Base-by-base conservation (phyloP, 1,140 invertebrate species). In the Trialeurodes vaporariorum region DNA sequence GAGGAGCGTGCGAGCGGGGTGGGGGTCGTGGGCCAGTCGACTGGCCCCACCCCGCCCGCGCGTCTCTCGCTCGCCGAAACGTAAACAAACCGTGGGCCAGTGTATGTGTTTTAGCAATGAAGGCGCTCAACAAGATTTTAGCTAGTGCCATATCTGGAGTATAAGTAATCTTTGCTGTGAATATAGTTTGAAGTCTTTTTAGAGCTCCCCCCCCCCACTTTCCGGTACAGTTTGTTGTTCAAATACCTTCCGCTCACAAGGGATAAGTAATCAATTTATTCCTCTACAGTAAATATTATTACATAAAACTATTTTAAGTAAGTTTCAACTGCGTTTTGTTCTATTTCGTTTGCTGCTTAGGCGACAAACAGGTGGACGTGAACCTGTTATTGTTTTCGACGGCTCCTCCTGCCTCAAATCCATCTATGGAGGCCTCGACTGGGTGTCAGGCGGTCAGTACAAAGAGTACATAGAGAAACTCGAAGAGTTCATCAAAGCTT, bases 381-480 rank as follows among this genome's bases (percentile, higher is more conserved):
- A 65, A 25, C 73, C 74, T n/a, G 65, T 75, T 11, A 72, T 78
- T 25, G 77, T 76, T 26, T 72, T 79, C 9, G 77, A 79, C 73
- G 77, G 75, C 2, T 74, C 74, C 67, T 73, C 72, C 9, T 76
- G 76, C 66, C 67, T 77, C 9, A 67, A 73, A 17, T 71, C 72
- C 59, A 25, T 78, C 22, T 78, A 77, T 59, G 68, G 70, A 2
- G 70, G 71, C n/a, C 68, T 75, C 9, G 71, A 76, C 34, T 79
- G 78, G 78, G 68, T 78, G 25, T 72, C 69, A 25, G 77, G 77
- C 25, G 77, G 76, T 1, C 77, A 79, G 58, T 71, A 74, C 67
- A 72, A 72, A 59, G 75, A 78, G 60, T 77, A 73, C 69, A 66
- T 73, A 11, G 73, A 76, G 12, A 68, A 68, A 64, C 67, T 76